Evolutionary conservation across 2,113 vertebrate genomes (phyloP).

Genomic region (Neolamprologus longior): DNA sequence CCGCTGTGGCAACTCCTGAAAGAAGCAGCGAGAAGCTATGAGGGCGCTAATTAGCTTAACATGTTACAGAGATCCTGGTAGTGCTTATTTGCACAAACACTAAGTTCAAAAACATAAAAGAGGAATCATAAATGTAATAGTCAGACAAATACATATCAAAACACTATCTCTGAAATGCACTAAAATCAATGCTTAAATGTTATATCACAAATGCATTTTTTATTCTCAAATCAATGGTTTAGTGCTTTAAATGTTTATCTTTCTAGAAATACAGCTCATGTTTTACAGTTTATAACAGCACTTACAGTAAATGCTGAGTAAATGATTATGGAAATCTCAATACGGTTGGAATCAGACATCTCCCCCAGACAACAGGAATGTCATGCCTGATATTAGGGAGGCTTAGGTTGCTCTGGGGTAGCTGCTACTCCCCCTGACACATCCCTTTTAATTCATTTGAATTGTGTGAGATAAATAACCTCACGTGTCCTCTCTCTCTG

Average conservation of each 20-base stretch:
- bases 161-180: background rate
- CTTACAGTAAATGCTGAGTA: background rate
- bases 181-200: background rate
- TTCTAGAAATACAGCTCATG: background rate
- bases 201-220: background rate
- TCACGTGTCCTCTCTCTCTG: background rate
- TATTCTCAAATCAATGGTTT: background rate
- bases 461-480: background rate
- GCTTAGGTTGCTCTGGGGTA: background rate
- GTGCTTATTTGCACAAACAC: background rate
- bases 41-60: background rate
- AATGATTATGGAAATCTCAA: background rate
- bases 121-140: background rate
- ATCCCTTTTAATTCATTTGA: background rate
- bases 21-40: background rate
- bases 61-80: rapidly evolving
- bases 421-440: background rate
- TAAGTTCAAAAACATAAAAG: background rate
- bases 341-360: background rate
- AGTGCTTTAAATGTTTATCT: background rate
- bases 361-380: background rate
- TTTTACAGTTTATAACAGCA: background rate
- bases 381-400: background rate
- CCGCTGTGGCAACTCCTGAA: background rate
- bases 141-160: background rate